Base-by-base conservation (phyloP, 2,888 invertebrate genomes). In the Eulithis prunata region DNA sequence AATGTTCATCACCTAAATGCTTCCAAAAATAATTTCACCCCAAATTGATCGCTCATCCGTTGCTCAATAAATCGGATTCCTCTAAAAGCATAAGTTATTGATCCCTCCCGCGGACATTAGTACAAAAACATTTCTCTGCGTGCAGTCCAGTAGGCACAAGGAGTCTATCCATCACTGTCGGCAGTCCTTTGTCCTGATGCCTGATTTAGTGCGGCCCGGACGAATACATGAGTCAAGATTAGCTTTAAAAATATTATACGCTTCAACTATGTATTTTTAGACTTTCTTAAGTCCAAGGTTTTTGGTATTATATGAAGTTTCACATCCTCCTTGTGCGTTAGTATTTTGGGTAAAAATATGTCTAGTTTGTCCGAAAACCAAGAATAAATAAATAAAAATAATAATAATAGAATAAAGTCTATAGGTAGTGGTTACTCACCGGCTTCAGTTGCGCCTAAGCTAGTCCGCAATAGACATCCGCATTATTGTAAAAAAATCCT, bases 401-500 rank as follows among this genome's bases (percentile, higher is more conserved):
- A n/a, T n/a, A n/a, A n/a, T n/a, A n/a, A n/a, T n/a, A n/a, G n/a
- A 41, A 41, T 41, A 41, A 41, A 38, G 38, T 38, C 0, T 38
- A 41, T 41, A 41, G n/a, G 13, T n/a, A 36, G 13, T 13, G 59
- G 3, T 57, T 3, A 88, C 91, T 90, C 66, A 92, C 92, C 89
- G 86, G 90, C 83, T 87, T 86, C 84, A 82, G 82, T 79, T 77
- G 80, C 84, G 84, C 83, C 85, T 82, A 86, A 90, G 86, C 89
- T 91, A 89, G 85, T 83, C 84, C 86, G 86, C 90, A 88, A 89
- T 77, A 83, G 85, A 85, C 82, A 79, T 86, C 87, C 85, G 90
- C 92, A 91, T 91, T 87, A 89, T 91, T 89, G 87, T 84, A 86
- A 88, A 88, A 58, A 85, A 89, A 90, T 84, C 87, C 90, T 90